phyloP scores from a whole-genome alignment of 2,888 invertebrate species.

The Leptinotarsa juncta region DNA sequence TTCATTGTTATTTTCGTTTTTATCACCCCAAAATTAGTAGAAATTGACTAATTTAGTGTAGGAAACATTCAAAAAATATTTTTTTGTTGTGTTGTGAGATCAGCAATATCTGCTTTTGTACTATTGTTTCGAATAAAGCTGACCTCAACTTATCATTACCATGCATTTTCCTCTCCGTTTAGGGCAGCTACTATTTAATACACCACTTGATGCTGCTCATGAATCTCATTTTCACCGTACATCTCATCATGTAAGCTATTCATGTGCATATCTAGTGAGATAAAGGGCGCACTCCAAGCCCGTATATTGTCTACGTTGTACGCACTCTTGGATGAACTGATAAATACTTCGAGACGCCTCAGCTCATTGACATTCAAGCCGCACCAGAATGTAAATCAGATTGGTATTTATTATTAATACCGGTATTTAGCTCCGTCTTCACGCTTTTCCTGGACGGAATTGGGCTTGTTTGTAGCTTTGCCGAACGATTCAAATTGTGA shows the following conservation, averaged over 20 bases:
- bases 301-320: slow-evolving; percentile 18
- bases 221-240: slow-evolving; percentile 1
- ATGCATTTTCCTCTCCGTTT: too few species aligned
- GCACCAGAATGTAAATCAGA: slow-evolving; percentile 49
- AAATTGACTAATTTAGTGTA: too few species aligned
- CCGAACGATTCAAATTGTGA: slow-evolving; percentile 41
- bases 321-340: slow-evolving; percentile 23
- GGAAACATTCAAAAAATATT: too few species aligned
- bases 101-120: too few species aligned
- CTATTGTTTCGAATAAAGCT: too few species aligned
- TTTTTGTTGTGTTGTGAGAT: too few species aligned
- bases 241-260: slow-evolving; percentile 3
- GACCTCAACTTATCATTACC: too few species aligned
- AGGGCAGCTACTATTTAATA: neutral
- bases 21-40: too few species aligned
- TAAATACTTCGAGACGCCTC: slow-evolving; percentile 15
- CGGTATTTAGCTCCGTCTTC: slow-evolving; percentile 56
- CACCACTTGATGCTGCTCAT: neutral
- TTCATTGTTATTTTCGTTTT: too few species aligned
- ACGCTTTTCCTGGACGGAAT: slow-evolving; percentile 58
- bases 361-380: slow-evolving; percentile 21
- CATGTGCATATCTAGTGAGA: slow-evolving; percentile 3
- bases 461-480: slow-evolving; percentile 58
- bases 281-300: slow-evolving; percentile 10
- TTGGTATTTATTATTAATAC: slow-evolving; percentile 53